Percentiles rank a stretch among this genome's conserved stretches.
These are phyloP conservation scores for Bombus huntii DNA, from an alignment of 1,140 invertebrate species.

Conservation along the genomic window DNA sequence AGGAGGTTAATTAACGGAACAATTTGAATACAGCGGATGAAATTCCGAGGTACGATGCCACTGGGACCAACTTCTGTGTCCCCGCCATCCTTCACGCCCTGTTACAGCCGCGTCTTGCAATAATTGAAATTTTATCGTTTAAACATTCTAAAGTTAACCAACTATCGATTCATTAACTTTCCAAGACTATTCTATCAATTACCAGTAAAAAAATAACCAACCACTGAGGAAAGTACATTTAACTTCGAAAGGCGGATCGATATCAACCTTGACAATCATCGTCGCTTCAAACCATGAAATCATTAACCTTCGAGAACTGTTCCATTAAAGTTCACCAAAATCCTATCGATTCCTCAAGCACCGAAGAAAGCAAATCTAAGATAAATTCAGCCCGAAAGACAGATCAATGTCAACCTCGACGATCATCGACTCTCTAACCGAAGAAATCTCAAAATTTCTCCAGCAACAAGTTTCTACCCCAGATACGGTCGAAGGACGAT, in stretches of 20 bases:
- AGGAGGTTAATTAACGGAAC: slow-evolving; percentile 32
- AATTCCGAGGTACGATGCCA: neutral
- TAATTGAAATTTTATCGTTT: neutral
- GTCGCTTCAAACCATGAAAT: neutral
- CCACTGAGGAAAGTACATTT: neutral
- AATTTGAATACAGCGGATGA: slow-evolving; percentile 4
- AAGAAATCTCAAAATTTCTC: neutral
- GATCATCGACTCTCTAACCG: neutral
- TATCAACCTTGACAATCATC: neutral
- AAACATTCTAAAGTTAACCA: neutral
- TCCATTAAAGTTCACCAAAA: no score
- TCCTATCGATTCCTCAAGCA: neutral
- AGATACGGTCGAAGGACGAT: neutral
- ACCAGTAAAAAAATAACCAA: neutral
- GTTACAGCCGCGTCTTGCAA: neutral
- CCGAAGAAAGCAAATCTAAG: neutral
- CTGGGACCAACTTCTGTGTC: neutral
- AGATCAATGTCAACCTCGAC: neutral
- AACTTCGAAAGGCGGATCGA: neutral
- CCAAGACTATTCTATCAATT: neutral
- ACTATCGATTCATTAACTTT: neutral
- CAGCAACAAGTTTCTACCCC: neutral
- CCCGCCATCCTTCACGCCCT: no score
- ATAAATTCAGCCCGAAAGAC: neutral
- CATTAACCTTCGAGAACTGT: neutral